Evolutionary conservation across 2,797 vertebrate genomes (phyloP).

Genomic region (Microcaecilia unicolor): DNA sequence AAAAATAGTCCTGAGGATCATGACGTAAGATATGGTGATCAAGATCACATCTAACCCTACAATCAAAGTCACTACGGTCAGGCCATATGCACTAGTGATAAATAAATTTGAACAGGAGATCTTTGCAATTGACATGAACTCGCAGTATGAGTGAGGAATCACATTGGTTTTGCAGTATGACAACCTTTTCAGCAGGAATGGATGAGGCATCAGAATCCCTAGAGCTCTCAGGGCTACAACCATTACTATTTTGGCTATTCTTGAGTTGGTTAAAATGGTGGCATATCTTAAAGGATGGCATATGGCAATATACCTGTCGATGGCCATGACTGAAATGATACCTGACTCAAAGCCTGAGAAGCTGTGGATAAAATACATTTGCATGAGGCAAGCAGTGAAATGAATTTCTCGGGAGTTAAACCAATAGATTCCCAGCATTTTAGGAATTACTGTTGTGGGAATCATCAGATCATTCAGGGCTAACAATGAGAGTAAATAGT

Average conservation of each 20-base stretch:
- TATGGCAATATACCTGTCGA: constrained; percentile 58
- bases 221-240: constrained; percentile 4
- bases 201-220: constrained; percentile 12
- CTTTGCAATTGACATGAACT: constrained; percentile 70
- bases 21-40: constrained; percentile 57
- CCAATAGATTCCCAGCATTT: constrained; percentile 50
- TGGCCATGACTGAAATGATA: constrained; percentile 61
- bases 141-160: constrained; percentile 65
- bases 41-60: constrained; percentile 58
- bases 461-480: constrained; percentile 51
- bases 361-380: constrained; percentile 69
- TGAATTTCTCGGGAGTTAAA: constrained; percentile 43
- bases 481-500: constrained; percentile 53
- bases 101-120: constrained; percentile 48
- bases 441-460: constrained; percentile 50
- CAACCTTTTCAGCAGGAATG: constrained; percentile 16
- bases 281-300: constrained; percentile 27
- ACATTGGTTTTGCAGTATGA: constrained; percentile 51
- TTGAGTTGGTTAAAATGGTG: constrained; percentile 2
- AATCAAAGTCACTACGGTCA: constrained; percentile 59
- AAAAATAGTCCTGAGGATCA: constrained; percentile 46
- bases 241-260: constrained; percentile 9
- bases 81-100: constrained; percentile 34
- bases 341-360: constrained; percentile 62
- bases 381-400: constrained; percentile 50